Base-by-base conservation (phyloP, 2,888 invertebrate genomes). In the Microctonus hyperodae region DNA sequence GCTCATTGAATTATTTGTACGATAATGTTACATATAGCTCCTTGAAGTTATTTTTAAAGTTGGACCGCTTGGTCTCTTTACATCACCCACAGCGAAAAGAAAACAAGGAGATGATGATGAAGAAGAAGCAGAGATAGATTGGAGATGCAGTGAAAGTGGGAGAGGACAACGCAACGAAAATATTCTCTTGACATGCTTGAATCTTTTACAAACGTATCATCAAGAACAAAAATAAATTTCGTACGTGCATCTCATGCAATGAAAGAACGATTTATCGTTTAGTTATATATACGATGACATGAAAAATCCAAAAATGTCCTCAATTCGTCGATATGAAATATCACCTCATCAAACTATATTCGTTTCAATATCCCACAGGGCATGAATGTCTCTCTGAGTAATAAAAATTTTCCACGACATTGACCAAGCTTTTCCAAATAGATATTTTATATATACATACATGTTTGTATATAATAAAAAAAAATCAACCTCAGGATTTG, bases 311-410 rank as follows among this genome's bases (percentile, higher is more conserved):
- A 58, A 22, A 40, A 58, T 58, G 57, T 33, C 37, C 57, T 57
- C 57, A 22, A 57, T 57, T 57, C 35, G 37, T 40, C 40, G 37
- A 58, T 58, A 58, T 58, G 35, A 58, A 40, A 58, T 58, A 58
- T 58, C 23, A 40, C 37, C 4, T 23, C 25, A 9, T 23, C 33
- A n/a, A 33, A 22, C 40, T 35, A 25, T 22, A 25, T 22, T 11
- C 25, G 22, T 25, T 13, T 51, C 51, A 51, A 51, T 51, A 51
- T 25, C 51, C 51, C 44, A 44, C 16, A 51, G 58, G 23, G 23
- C 3, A 25, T 20, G 33, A 11, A 20, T 28, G n/a, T 51, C 40
- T 23, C n/a, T 9, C 53, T 23, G 37, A 23, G 53, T 23, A 58
- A 64, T 64, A 40, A 51, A 35, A 35, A 35, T 28, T 44, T 61